Evolutionary conservation across 2,888 invertebrate species (phyloP).

Genomic region (Hecatera dysodea): DNA sequence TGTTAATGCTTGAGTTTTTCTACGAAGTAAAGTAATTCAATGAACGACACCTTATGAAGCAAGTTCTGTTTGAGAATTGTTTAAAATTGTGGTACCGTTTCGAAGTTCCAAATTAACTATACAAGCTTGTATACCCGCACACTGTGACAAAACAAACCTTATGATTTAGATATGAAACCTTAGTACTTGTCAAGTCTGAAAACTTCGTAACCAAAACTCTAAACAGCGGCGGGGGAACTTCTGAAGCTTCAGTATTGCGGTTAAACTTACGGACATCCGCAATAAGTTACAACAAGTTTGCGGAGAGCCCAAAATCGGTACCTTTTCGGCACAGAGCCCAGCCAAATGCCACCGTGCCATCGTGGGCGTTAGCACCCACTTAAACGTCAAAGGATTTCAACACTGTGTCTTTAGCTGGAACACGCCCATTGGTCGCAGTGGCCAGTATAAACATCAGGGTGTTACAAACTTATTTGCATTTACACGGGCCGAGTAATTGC

Average conservation of each 20-base stretch:
- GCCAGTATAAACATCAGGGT: constrained; percentile 85
- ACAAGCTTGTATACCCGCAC: constrained; percentile 31
- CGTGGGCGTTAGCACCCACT: constrained; percentile 45
- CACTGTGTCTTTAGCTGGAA: constrained; percentile 69
- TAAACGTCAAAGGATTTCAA: constrained; percentile 48
- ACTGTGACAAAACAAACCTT: constrained; percentile 65
- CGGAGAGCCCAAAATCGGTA: constrained; percentile 69
- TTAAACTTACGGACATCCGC: constrained; percentile 81
- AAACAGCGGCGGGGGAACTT: constrained; percentile 71
- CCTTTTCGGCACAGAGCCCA: constrained; percentile 53
- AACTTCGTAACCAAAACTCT: constrained; percentile 71
- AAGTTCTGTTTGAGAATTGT: constrained; percentile 2
- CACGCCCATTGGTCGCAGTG: constrained; percentile 72
- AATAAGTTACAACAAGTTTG: constrained; percentile 79
- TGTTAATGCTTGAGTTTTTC: constrained; percentile 25
- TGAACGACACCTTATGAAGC: background rate
- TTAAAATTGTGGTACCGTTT: constrained; percentile 20
- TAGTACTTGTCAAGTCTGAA: constrained; percentile 68
- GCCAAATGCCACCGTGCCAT: constrained; percentile 51
- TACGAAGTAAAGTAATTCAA: constrained; percentile 16
- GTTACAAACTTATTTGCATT: constrained; percentile 89
- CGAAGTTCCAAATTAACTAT: constrained; percentile 26
- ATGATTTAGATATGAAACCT: constrained; percentile 64
- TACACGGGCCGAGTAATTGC: constrained; percentile 90
- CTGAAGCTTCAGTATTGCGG: constrained; percentile 77